Evolutionary conservation across 2,888 invertebrate genomes (phyloP).

Genomic region (Leistus spinibarbis): DNA sequence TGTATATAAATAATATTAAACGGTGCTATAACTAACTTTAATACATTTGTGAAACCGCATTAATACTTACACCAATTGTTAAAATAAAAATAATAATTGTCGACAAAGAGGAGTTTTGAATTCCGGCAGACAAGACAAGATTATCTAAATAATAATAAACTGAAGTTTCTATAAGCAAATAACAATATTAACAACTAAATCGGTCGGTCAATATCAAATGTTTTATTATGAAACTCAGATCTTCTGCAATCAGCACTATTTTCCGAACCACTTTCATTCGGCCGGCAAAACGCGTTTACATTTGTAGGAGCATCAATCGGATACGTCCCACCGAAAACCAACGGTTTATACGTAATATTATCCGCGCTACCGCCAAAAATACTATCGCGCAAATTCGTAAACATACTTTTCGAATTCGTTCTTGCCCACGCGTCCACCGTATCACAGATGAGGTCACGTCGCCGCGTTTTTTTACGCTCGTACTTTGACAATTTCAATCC

Average conservation of each 20-base stretch:
- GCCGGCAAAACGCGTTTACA: slow-evolving; percentile 41
- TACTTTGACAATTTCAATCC: slow-evolving; percentile 51
- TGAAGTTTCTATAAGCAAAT: no score
- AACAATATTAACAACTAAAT: slow-evolving; percentile 24
- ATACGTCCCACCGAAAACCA: slow-evolving; percentile 85
- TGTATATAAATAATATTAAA: not conserved
- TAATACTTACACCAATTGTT: not conserved
- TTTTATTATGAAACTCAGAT: slow-evolving; percentile 48
- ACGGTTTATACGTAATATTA: slow-evolving; percentile 62
- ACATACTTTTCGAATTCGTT: slow-evolving; percentile 52
- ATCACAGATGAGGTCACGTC: slow-evolving; percentile 64
- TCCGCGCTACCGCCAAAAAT: slow-evolving; percentile 46
- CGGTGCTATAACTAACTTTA: not conserved
- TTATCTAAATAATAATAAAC: no score
- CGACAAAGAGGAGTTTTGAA: no score
- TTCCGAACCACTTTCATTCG: slow-evolving; percentile 46
- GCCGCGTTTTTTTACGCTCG: slow-evolving; percentile 49
- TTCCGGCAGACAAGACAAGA: no score
- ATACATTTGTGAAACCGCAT: not conserved
- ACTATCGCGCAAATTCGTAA: slow-evolving; percentile 49
- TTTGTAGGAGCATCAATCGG: slow-evolving; percentile 77
- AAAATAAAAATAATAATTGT: not conserved
- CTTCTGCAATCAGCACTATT: slow-evolving; percentile 8
- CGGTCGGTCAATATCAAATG: slow-evolving; percentile 65
- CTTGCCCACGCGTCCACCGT: slow-evolving; percentile 70